phyloP scores from a whole-genome alignment of 2,888 invertebrate species.

The Archaeoteleia sp. region DNA sequence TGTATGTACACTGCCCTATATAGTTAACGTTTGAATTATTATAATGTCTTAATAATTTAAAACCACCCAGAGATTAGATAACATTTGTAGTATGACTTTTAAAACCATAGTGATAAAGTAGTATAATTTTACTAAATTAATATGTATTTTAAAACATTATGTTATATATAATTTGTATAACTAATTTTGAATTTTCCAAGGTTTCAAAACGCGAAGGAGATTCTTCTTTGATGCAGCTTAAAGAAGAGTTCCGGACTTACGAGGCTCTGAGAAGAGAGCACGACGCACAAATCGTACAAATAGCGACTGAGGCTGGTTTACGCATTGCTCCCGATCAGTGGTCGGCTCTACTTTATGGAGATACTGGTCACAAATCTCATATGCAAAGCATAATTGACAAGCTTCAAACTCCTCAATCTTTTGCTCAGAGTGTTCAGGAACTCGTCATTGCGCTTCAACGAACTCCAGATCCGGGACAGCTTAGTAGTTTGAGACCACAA shows the following conservation, averaged over 20 bases:
- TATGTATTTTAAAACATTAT: too few species aligned
- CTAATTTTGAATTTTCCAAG: too few species aligned
- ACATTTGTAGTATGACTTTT: too few species aligned
- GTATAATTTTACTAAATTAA: too few species aligned
- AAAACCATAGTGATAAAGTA: too few species aligned
- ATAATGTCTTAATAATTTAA: too few species aligned
- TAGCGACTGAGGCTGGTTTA: conserved; percentile 97
- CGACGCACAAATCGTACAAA: conserved; percentile 98
- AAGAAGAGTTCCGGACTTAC: conserved; percentile 97
- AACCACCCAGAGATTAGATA: too few species aligned
- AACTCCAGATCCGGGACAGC: conserved; percentile 88
- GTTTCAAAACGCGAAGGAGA: conserved; percentile 97
- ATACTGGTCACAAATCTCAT: conserved; percentile 95
- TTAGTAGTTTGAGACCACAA: conserved; percentile 85
- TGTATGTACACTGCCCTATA: too few species aligned
- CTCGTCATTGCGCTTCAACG: conserved; percentile 92
- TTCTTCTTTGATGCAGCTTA: conserved; percentile 97
- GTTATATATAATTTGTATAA: too few species aligned
- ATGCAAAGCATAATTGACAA: conserved; percentile 97
- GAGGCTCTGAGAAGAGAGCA: conserved; percentile 95
- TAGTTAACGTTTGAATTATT: too few species aligned
- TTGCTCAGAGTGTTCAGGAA: conserved; percentile 93
- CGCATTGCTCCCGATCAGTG: conserved; percentile 99
- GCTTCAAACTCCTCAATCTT: conserved; percentile 94
- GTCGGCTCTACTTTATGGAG: conserved; percentile 97